Conservation (phyloP, 1,140 invertebrate genomes). For the Cephus cinctus region DNA sequence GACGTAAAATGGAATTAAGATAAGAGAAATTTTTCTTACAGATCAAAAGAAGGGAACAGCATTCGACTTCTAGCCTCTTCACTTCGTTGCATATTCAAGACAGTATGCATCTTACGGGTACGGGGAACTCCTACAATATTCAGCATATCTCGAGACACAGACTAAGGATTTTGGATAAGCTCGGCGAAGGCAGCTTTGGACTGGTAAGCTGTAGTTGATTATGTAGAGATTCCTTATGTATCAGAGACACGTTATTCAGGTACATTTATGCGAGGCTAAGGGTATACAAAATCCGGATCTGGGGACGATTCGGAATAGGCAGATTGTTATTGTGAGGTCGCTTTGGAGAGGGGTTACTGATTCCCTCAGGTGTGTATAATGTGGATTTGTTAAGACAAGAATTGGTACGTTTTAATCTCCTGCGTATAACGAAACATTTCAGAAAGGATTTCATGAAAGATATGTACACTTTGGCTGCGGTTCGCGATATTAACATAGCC, state of each 20-base stretch:
- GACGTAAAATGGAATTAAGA: background rate
- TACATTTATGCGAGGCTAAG: conserved; percentile 74
- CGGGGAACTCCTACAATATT: conserved; percentile 39
- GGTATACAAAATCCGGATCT: conserved; percentile 63
- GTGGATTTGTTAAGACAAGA: no score
- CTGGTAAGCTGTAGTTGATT: conserved; percentile 65
- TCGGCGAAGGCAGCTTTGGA: conserved; percentile 86
- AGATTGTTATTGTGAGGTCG: conserved; percentile 73
- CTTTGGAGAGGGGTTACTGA: conserved; percentile 70
- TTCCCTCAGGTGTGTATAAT: conserved; percentile 62
- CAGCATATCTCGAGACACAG: conserved; percentile 72
- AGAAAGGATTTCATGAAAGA: conserved; percentile 85
- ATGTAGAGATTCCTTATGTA: background rate
- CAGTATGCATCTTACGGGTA: conserved; percentile 53
- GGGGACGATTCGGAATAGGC: conserved; percentile 62
- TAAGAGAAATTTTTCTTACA: conserved; percentile 36
- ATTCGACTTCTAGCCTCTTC: conserved; percentile 57
- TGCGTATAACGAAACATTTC: no score
- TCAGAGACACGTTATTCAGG: conserved; percentile 47
- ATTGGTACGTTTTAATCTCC: no score
- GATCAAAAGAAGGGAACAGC: conserved; percentile 64
- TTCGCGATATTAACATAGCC: conserved; percentile 82
- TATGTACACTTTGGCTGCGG: conserved; percentile 75
- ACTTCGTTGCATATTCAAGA: conserved; percentile 70
- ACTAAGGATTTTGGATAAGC: conserved; percentile 79